Percentiles rank a stretch among this genome's conserved stretches.
Conservation (phyloP, 2,888 invertebrate species). For the Melanargia galathea region DNA sequence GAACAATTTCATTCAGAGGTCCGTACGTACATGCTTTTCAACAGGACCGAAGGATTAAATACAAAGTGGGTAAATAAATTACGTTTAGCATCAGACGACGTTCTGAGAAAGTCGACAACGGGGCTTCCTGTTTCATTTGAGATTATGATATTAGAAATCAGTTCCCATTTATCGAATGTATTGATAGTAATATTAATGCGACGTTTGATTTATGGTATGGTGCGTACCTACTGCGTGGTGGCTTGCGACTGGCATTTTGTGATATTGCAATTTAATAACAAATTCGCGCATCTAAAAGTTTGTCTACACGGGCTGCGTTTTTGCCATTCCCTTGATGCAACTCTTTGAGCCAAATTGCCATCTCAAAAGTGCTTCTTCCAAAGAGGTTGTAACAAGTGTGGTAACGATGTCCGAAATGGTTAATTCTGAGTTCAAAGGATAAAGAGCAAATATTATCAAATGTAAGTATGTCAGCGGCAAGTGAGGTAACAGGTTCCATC, state of each 20-base stretch:
- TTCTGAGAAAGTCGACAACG: slow-evolving; percentile 33
- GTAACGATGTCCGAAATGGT: too few relatives aligned
- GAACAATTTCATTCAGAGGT: slow-evolving; percentile 6
- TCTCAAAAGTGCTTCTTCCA: too few relatives aligned
- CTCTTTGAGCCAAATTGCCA: too few relatives aligned
- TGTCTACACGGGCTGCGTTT: neutral
- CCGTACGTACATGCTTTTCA: slow-evolving; percentile 25
- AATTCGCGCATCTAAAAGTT: neutral
- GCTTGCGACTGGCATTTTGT: slow-evolving; percentile 1
- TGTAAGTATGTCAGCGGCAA: too few relatives aligned
- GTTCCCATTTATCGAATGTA: slow-evolving; percentile 23
- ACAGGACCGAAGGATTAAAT: slow-evolving; percentile 31
- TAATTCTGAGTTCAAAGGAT: too few relatives aligned
- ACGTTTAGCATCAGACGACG: slow-evolving; percentile 27
- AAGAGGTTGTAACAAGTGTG: too few relatives aligned
- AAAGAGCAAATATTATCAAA: too few relatives aligned
- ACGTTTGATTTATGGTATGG: slow-evolving; percentile 9
- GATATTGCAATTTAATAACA: slow-evolving; percentile 14
- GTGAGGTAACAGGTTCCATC: too few relatives aligned
- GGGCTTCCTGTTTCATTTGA: slow-evolving; percentile 33
- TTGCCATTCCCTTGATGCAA: neutral
- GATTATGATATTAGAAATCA: slow-evolving; percentile 34
- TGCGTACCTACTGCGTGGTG: neutral
- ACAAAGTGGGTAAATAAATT: slow-evolving; percentile 34
- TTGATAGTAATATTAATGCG: slow-evolving; percentile 16